A percentile compares a stretch with the other conserved stretches of the same genome.
phyloP scores from a whole-genome alignment of 2,797 vertebrate genomes.

The Macropodus opercularis region DNA sequence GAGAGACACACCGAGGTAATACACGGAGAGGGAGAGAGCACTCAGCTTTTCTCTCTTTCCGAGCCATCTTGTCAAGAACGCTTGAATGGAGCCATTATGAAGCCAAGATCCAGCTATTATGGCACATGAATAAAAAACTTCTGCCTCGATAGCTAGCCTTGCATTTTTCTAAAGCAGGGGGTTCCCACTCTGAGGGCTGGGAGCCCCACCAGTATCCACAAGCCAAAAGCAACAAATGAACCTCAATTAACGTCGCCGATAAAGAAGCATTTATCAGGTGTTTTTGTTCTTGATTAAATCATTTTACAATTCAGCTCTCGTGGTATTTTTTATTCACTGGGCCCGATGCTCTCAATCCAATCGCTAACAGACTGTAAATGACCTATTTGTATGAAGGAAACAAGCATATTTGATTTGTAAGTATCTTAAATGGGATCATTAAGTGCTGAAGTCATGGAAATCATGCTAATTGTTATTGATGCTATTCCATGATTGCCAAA shows the following conservation, averaged over 20 bases:
- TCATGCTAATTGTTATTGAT: constrained; percentile 80
- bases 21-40: constrained; percentile 33
- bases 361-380: constrained; percentile 63
- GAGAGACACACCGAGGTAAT: constrained; percentile 22
- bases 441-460: constrained; percentile 65
- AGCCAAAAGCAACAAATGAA: too few species aligned
- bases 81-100: constrained; percentile 70
- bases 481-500: constrained; percentile 75
- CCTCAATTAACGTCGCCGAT: background rate
- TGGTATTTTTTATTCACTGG: constrained; percentile 35
- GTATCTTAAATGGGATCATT: constrained; percentile 71
- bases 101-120: constrained; percentile 52
- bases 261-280: background rate
- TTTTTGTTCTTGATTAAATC: constrained; percentile 11
- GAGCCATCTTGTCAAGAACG: constrained; percentile 63
- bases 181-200: constrained; percentile 7
- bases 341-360: constrained; percentile 33
- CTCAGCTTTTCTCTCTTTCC: constrained; percentile 59
- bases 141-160: constrained; percentile 8
- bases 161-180: constrained; percentile 14
- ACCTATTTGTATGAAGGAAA: constrained; percentile 65
- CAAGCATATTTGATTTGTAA: constrained; percentile 74
- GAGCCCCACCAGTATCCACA: background rate
- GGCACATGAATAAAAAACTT: constrained; percentile 30
- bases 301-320: constrained; percentile 21